Evolutionary conservation across 2,888 invertebrate species (phyloP).

Genomic region (Agrenia bidenticulata): DNA sequence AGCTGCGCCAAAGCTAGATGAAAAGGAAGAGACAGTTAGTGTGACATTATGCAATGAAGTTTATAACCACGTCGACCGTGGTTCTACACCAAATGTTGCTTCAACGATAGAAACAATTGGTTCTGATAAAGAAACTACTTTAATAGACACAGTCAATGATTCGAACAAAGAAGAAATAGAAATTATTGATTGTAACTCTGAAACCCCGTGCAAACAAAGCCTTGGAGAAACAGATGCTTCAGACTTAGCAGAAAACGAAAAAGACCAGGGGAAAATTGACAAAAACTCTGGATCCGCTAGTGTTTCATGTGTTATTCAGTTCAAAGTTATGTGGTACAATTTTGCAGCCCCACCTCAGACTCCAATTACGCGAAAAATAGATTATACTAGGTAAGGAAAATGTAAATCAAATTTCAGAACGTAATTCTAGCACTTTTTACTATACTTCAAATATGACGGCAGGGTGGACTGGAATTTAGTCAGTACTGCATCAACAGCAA

Average conservation of each 20-base stretch:
- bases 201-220: neutral
- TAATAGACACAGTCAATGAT: neutral
- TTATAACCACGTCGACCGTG: constrained; percentile 14
- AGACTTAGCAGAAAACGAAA: neutral
- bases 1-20: constrained; percentile 39
- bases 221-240: neutral
- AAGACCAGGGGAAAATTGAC: constrained; percentile 54
- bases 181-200: neutral
- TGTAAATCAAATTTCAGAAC: neutral
- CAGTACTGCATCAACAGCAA: constrained; percentile 93
- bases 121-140: constrained; percentile 22
- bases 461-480: constrained; percentile 94
- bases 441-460: constrained; percentile 27
- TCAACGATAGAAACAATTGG: constrained; percentile 37
- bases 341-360: constrained; percentile 95
- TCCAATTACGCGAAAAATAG: constrained; percentile 90
- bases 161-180: constrained; percentile 57
- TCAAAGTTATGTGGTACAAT: constrained; percentile 93
- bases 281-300: constrained; percentile 49
- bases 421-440: neutral
- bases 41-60: constrained; percentile 50
- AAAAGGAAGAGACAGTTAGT: constrained; percentile 48
- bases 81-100: constrained; percentile 38
- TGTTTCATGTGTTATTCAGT: constrained; percentile 79
- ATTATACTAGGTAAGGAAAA: constrained; percentile 73